A percentile compares a stretch with the other conserved stretches of the same genome.
Conservation (phyloP, 1,140 invertebrate genomes). For the Hetaerina americana region DNA sequence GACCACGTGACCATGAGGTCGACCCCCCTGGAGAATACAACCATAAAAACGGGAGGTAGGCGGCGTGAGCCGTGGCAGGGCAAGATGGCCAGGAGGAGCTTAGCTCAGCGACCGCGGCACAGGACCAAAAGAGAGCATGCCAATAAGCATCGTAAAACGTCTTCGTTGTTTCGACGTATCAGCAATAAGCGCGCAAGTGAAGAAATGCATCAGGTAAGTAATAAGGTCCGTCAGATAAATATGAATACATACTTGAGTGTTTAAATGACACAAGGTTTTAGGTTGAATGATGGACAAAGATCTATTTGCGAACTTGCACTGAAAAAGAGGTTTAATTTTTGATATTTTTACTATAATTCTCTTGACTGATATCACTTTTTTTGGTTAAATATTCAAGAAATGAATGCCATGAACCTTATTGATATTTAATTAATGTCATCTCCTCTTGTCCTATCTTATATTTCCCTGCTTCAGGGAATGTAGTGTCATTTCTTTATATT, state of each 20-base stretch:
- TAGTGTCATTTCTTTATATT: too few relatives aligned
- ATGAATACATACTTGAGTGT: not conserved
- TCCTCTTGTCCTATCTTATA: too few relatives aligned
- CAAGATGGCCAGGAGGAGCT: constrained; percentile 56
- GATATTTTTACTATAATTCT: too few relatives aligned
- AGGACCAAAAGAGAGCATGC: constrained; percentile 59
- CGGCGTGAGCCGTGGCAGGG: constrained; percentile 60
- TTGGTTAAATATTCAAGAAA: too few relatives aligned
- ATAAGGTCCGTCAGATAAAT: not conserved
- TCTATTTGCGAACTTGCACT: too few relatives aligned
- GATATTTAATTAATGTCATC: too few relatives aligned
- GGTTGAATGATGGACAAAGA: too few relatives aligned
- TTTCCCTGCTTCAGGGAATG: too few relatives aligned
- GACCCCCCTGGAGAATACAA: constrained; percentile 86
- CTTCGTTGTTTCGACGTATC: constrained; percentile 77
- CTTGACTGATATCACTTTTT: too few relatives aligned
- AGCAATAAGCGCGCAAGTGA: constrained; percentile 77
- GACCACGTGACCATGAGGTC: constrained; percentile 81
- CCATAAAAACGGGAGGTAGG: constrained; percentile 75
- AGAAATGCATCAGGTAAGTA: constrained; percentile 65
- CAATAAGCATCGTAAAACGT: constrained; percentile 66
- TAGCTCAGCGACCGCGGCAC: constrained; percentile 43
- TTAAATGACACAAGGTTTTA: too few relatives aligned
- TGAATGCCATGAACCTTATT: too few relatives aligned
- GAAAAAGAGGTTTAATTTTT: too few relatives aligned